phyloP scores from a whole-genome alignment of 2,888 invertebrate species.

The Cephus nigrinus region DNA sequence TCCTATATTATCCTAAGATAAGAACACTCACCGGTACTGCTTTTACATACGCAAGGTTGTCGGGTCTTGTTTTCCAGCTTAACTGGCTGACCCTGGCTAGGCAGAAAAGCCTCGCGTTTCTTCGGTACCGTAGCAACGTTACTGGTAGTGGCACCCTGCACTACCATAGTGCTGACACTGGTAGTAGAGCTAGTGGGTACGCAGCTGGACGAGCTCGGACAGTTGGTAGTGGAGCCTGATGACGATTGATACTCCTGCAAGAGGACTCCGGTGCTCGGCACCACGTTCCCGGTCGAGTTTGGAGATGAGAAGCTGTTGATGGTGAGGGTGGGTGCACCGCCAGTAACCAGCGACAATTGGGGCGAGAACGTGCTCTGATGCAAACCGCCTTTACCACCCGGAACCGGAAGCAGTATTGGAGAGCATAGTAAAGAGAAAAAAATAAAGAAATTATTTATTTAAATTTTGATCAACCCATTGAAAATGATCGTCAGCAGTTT shows the following conservation, averaged over 20 bases:
- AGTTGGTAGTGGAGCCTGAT: conserved; percentile 67
- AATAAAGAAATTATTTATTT: neutral
- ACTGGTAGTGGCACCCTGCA: conserved; percentile 44
- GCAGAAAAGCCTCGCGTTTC: conserved; percentile 57
- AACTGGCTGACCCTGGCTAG: conserved; percentile 59
- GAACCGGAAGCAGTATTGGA: neutral
- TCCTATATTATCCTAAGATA: neutral
- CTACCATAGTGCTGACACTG: conserved; percentile 45
- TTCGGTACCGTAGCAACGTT: conserved; percentile 41
- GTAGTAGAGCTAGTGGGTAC: conserved; percentile 49
- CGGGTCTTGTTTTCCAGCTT: conserved; percentile 60
- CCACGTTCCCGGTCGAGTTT: conserved; percentile 48
- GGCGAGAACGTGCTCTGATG: conserved; percentile 60
- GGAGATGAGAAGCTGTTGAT: conserved; percentile 59
- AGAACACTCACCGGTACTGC: conserved; percentile 50
- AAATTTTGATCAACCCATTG: neutral
- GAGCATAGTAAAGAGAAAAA: neutral
- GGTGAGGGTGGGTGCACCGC: conserved; percentile 52
- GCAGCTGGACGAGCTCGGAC: conserved; percentile 62
- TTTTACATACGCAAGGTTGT: conserved; percentile 59
- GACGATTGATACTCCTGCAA: conserved; percentile 67
- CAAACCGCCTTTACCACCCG: conserved; percentile 47
- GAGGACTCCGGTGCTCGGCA: conserved; percentile 54
- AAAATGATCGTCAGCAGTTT: neutral
- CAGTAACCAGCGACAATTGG: conserved; percentile 57